Base-by-base conservation (phyloP, 64 coral and sea anemone genomes). In the Stichodactyla mertensii region DNA sequence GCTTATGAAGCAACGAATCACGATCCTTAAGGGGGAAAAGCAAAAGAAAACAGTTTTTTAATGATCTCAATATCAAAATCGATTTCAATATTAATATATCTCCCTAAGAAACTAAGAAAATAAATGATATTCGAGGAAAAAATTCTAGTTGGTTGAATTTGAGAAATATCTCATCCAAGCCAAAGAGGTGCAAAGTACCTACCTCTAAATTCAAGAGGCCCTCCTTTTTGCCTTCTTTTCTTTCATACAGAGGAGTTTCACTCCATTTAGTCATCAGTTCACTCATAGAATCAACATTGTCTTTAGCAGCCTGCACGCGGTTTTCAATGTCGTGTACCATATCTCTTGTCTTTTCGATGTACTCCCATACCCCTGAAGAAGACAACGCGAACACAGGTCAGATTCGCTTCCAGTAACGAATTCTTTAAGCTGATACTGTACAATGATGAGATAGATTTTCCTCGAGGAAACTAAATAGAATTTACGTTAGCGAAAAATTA, bases 211-310 rank as follows among this genome's bases (percentile, higher is more conserved):
- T 99, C 4, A 99, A 88, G 45, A 99, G 78, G 23, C 93, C 88
- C n/a, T 99, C 97, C 85, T 94, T 95, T 66, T 99, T 99, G 51
- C 90, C 93, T 58, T 94, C 97, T 77, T 93, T 99, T 26, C 97
- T 92, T 91, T 99, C 93, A 55, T 92, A 99, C 83, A 99, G 61
- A 36, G 97, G 97, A 9, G 97, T 93, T 57, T 99, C 97, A 77
- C 82, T 88, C 93, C 93, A 99, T 58, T 95, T 95, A 7, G 93
- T 92, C 93, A 99, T 95, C 6, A 95, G 64, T 52, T 99, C 90
- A 78, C 93, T 86, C 85, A 98, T 98, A 57, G 87, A 77, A 52
- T 94, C 96, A 19, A 98, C 93, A 71, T 98, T 98, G 74, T 92
- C 88, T 58, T 98, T 98, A 19, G 96, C 96, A 61, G 96, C 87